Evolutionary conservation across 2,797 vertebrate genomes (phyloP).

Genomic region (Acridotheres tristis): DNA sequence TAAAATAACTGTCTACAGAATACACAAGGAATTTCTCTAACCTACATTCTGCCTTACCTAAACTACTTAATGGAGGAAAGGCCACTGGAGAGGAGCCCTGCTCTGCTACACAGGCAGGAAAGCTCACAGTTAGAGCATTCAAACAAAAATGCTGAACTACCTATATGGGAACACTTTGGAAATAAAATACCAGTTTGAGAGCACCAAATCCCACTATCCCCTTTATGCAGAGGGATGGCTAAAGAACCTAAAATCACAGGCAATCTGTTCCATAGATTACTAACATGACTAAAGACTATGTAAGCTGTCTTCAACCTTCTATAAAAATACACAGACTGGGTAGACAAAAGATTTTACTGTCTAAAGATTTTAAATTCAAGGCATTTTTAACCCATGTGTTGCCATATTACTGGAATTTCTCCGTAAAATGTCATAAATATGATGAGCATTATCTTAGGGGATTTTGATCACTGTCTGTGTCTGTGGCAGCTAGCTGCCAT

Average conservation of each 20-base stretch:
- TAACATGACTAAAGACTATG: fast-evolving
- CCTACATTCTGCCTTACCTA: background rate
- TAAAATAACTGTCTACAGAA: background rate
- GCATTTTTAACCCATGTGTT: background rate
- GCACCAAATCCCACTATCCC: background rate
- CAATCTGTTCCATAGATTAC: background rate
- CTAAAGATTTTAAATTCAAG: background rate
- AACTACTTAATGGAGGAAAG: background rate
- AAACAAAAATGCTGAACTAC: background rate
- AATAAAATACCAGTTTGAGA: background rate
- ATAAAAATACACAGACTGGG: background rate
- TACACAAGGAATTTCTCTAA: background rate
- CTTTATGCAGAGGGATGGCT: background rate
- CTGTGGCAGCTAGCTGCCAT: background rate
- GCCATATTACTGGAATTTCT: background rate
- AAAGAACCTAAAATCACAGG: background rate
- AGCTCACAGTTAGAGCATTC: background rate
- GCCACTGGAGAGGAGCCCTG: background rate
- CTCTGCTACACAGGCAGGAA: background rate
- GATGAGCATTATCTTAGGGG: background rate
- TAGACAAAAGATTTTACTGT: background rate
- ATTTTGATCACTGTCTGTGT: background rate
- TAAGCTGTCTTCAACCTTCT: background rate
- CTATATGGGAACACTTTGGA: background rate
- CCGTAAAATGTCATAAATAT: background rate